Evolutionary conservation across 2,797 vertebrate genomes (phyloP).

Genomic region (Knipowitschia caucasica): DNA sequence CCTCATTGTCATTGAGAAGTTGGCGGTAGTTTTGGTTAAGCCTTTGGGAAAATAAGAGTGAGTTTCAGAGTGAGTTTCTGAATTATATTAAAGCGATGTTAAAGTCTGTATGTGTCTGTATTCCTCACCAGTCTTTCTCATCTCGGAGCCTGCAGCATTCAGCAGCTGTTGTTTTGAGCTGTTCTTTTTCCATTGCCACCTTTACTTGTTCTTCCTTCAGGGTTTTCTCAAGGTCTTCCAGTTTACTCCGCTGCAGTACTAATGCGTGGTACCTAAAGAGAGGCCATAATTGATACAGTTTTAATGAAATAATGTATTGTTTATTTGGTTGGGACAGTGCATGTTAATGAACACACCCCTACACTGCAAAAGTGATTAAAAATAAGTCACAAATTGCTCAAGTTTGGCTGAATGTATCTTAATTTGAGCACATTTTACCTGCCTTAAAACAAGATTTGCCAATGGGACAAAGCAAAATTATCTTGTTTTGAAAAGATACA

Average conservation of each 20-base stretch:
- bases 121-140: conserved; percentile 86
- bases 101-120: background rate
- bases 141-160: conserved; percentile 85
- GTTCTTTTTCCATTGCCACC: conserved; percentile 85
- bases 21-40: conserved; percentile 83
- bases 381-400: too few relatives aligned
- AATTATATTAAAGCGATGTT: background rate
- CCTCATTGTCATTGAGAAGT: conserved; percentile 84
- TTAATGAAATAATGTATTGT: background rate
- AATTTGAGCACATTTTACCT: too few relatives aligned
- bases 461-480: too few relatives aligned
- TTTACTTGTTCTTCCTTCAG: conserved; percentile 87
- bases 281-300: background rate
- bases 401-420: too few relatives aligned
- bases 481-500: too few relatives aligned
- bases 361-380: too few relatives aligned
- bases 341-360: background rate
- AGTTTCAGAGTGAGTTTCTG: background rate
- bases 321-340: background rate
- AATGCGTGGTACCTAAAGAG: conserved; percentile 82
- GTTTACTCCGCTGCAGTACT: conserved; percentile 83
- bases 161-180: conserved; percentile 78
- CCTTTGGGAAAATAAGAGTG: conserved; percentile 52
- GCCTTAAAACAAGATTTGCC: too few relatives aligned
- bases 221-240: conserved; percentile 86